A percentile compares a stretch with the other conserved stretches of the same genome.
These are phyloP conservation scores for Phaethon lepturus DNA, from an alignment of 2,113 vertebrate genomes.

Conservation along the genomic window DNA sequence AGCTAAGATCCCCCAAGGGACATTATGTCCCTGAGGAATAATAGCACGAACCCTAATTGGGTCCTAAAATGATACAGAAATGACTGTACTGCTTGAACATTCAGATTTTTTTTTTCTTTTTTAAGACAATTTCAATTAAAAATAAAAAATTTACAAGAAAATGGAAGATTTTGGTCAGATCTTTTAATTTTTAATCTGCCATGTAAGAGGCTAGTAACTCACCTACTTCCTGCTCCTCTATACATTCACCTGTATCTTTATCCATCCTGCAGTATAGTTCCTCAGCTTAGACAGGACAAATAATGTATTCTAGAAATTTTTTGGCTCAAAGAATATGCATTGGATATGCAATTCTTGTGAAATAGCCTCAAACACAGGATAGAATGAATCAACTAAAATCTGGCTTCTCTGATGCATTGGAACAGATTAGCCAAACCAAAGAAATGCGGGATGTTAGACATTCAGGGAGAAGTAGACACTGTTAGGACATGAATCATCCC, in stretches of 20 bases:
- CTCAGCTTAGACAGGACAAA: not conserved
- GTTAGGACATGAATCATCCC: constrained; percentile 42
- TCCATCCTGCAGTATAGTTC: not conserved
- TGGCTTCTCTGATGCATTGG: not conserved
- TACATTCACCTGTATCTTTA: not conserved
- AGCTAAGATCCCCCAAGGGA: not conserved
- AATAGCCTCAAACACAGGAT: not conserved
- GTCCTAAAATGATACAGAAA: not conserved
- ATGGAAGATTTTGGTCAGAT: not conserved
- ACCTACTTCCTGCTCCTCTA: not conserved
- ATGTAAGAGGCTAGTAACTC: accelerated
- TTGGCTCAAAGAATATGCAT: not conserved
- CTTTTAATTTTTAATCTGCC: not conserved
- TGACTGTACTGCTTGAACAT: not conserved
- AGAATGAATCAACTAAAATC: constrained; percentile 9
- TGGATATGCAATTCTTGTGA: not conserved
- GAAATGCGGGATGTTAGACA: not conserved
- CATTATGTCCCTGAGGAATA: not conserved
- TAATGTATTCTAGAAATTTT: not conserved
- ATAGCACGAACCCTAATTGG: not conserved
- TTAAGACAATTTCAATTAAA: not conserved
- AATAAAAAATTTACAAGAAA: not conserved
- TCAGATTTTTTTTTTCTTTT: not conserved
- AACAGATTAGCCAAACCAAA: constrained; percentile 7
- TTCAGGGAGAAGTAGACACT: not conserved